Evolutionary conservation across 2,797 vertebrate genomes (phyloP).

Genomic region (Semotilus atromaculatus): DNA sequence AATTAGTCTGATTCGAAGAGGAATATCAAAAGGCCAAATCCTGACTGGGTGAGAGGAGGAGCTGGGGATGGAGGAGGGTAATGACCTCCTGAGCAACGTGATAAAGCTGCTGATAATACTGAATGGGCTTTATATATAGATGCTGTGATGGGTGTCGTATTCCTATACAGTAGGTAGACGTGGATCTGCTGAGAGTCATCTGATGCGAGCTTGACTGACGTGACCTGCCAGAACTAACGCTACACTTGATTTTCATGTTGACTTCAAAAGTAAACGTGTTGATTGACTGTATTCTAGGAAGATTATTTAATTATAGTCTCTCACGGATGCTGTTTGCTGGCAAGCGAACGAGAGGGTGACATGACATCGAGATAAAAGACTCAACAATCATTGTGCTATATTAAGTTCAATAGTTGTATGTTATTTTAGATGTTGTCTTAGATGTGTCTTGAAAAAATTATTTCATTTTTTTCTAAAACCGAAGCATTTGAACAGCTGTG

Average conservation of each 20-base stretch:
- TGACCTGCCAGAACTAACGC: too few relatives aligned
- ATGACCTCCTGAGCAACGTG: too few relatives aligned
- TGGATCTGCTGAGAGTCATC: too few relatives aligned
- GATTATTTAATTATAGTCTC: conserved; percentile 3
- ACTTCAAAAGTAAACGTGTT: background rate
- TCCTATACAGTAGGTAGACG: too few relatives aligned
- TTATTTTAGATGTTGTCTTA: conserved; percentile 6
- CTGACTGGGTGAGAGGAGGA: too few relatives aligned
- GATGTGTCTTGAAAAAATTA: background rate
- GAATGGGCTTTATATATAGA: too few relatives aligned
- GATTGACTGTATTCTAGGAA: background rate
- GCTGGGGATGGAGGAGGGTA: too few relatives aligned
- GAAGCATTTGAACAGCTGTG: background rate
- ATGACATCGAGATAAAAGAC: background rate
- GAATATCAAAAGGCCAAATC: too few relatives aligned
- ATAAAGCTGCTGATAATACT: too few relatives aligned
- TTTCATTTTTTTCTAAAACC: background rate
- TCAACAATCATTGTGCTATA: background rate
- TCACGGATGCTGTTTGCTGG: background rate
- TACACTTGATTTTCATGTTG: background rate
- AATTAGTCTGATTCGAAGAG: too few relatives aligned
- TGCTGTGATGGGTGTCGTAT: too few relatives aligned
- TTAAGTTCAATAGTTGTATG: background rate
- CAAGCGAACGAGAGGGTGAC: background rate
- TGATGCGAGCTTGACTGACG: too few relatives aligned